Base-by-base conservation (phyloP, 1,140 invertebrate genomes). In the Berghia stephanieae region DNA sequence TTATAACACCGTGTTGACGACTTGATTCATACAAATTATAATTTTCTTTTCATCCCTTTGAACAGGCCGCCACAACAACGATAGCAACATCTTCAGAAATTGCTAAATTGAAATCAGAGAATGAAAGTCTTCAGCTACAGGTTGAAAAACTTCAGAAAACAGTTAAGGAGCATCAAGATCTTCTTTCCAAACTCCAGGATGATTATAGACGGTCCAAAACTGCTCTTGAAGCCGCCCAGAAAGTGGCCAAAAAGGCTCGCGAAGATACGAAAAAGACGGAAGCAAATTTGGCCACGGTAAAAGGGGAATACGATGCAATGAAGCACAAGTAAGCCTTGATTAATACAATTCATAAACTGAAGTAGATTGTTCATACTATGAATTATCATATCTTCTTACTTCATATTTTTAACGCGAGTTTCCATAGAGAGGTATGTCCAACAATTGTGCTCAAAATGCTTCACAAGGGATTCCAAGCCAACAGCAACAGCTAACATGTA, bases 181-280 rank as follows among this genome's bases (percentile, higher is more conserved):
- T 86, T 1, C 82, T 80, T 44, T 27, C 68, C 18, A 83, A 60
- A 5, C 57, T 86, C 31, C 85, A 86, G 75, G 86, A 87, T 66
- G 85, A 87, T 71, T 85, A 84, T 76, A 86, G 84, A 40, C 79
- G 85, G 24, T 75, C 82, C 10, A 86, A 85, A 72, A 79, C 83
- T 10, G 83, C 84, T 1, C 72, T 84, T 36, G 86, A 87, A 18
- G 78, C 85, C 0, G 80, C 85, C 18, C 83, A 86, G 69, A 83
- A 82, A 57, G 82, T 84, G 0, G 79, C 83, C 73, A 85, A 86
- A 77, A 84, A 83, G 68, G 80, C 83, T 4, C 79, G 83, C 10
- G 81, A 84, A 76, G 86, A 87, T 24, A 82, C 82, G 24, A 81
- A 79, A 49, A 80, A 80, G 4, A 73, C 85, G 72, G 85, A 87